Conservation (phyloP, 2,797 vertebrate species). For the Liparis tanakae region DNA sequence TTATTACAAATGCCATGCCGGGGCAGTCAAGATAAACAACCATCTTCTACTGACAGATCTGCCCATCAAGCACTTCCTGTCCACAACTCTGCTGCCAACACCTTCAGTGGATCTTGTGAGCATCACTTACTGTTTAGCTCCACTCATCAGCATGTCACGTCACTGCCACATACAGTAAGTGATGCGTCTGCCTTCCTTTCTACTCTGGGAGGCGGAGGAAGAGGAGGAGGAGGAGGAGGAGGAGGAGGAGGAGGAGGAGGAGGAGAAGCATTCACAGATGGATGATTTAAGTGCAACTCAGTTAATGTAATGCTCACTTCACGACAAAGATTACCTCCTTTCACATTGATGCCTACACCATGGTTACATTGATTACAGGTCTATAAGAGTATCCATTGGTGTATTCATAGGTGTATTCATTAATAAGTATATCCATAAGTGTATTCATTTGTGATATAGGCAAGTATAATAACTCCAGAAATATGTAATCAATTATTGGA, state of each 20-base stretch:
- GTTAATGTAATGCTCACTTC: slow-evolving; percentile 4
- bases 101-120: slow-evolving; percentile 12
- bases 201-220: not conserved
- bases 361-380: not conserved
- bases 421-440: too few species aligned
- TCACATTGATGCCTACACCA: not conserved
- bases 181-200: not conserved
- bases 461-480: not conserved
- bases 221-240: too few species aligned
- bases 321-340: not conserved
- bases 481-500: not conserved
- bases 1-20: slow-evolving; percentile 58
- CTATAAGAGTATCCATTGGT: not conserved
- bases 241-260: too few species aligned
- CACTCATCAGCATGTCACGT: slow-evolving; percentile 11
- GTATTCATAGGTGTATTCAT: not conserved
- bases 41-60: slow-evolving; percentile 11
- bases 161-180: not conserved
- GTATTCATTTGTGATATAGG: not conserved
- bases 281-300: not conserved
- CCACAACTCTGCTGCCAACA: slow-evolving; percentile 1
- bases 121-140: slow-evolving; percentile 17
- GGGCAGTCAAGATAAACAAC: slow-evolving; percentile 12
- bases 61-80: slow-evolving; percentile 16
- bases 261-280: not conserved